Evolutionary conservation across 35 echinoderm and acorn worm species (phyloP), one percentile per base, ranked within the genome.

Genomic region (Holothuria glaberrima): DNA sequence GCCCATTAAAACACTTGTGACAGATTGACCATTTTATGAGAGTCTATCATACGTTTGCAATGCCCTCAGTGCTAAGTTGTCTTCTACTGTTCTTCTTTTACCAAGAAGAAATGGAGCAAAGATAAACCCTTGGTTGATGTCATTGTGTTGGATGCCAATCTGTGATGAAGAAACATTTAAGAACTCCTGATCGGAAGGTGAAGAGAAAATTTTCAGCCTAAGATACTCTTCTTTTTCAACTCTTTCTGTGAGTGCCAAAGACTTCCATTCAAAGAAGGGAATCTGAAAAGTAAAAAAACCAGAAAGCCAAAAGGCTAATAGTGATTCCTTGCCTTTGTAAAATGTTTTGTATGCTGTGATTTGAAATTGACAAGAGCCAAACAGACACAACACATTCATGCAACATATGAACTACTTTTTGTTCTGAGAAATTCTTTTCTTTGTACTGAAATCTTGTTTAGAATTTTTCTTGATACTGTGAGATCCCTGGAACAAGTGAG

Each of bases 221-320:
- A 95, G 86, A 52, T 95, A 95, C 27, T 95, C 74, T 30, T 83
- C 63, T 19, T 86, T 74, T 13, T 95, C 94, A n/a, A 77, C 78
- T 66, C 60, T 64, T 28, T 86, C 91, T 9, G 94, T 30, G 30
- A 95, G 83, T 3, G 38, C 80, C 35, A 71, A 44, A 64, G 94
- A 95, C 35, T 85, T 83, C 94, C 94, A 95, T 67, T 92, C 94
- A 80, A 80, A 95, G 65, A 77, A 89, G 7, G 94, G 94, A 33
- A 95, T 95, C 94, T 95, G 7, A 7, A 41, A 41, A 41, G n/a
- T n/a, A 41, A 41, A 41, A 4, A 41, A 41, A 7, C 2, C 2
- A 41, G 36, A 41, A 41, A 4, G 36, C 36, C n/a, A n/a, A n/a
- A n/a, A n/a, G n/a, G n/a, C n/a, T n/a, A n/a, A n/a, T n/a, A n/a